Conservation (phyloP, 2,888 invertebrate genomes). For the Tetanocera ferruginea region DNA sequence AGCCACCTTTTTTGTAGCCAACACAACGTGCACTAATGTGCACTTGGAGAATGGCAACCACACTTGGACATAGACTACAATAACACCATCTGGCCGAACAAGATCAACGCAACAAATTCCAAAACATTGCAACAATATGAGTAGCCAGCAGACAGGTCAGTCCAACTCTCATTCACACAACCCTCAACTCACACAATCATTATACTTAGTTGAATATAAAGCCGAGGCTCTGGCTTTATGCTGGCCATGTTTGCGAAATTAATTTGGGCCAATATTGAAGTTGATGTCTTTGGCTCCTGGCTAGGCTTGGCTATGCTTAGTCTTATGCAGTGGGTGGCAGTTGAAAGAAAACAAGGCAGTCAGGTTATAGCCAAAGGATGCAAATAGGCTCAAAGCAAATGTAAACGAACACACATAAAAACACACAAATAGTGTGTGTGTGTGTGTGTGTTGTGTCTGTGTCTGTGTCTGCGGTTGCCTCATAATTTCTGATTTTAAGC, state of each 20-base stretch:
- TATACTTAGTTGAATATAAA: neutral
- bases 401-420: conserved; percentile 19
- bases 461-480: conserved; percentile 18
- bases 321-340: neutral
- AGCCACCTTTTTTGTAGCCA: neutral
- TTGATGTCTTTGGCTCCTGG: conserved; percentile 20
- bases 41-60: neutral
- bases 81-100: conserved; percentile 31
- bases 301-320: neutral
- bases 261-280: conserved; percentile 28
- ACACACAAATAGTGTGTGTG: neutral
- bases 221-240: neutral
- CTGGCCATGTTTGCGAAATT: conserved; percentile 27
- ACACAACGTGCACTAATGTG: neutral
- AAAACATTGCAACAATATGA: neutral
- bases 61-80: neutral
- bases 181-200: too few species aligned
- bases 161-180: neutral
- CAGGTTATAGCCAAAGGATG: neutral
- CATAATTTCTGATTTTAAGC: conserved; percentile 16
- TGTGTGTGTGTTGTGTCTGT: neutral
- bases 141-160: neutral
- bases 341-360: neutral
- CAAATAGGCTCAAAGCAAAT: conserved; percentile 26
- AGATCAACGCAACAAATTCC: conserved; percentile 22